phyloP scores from a whole-genome alignment of 1,140 invertebrate genomes.

The Tenebrio molitor region DNA sequence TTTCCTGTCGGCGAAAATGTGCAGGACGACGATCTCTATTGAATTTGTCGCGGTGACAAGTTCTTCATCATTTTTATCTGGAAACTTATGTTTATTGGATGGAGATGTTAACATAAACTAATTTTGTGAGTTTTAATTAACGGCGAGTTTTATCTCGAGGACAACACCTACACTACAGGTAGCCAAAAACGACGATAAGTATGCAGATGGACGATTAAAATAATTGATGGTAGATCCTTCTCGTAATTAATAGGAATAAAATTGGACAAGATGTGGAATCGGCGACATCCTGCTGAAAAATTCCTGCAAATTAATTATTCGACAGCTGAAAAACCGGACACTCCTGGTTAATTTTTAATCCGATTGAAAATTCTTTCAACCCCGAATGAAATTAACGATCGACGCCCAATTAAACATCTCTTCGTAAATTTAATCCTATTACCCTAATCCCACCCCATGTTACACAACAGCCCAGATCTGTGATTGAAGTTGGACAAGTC shows the following conservation, averaged over 20 bases:
- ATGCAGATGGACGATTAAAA: slow-evolving; percentile 16
- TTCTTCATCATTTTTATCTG: background rate
- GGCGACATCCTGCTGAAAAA: no score
- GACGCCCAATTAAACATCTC: no score
- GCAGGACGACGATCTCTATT: background rate
- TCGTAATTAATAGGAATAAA: no score
- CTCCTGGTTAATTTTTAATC: no score
- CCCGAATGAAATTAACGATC: no score
- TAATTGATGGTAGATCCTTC: slow-evolving; percentile 10
- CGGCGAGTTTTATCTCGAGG: slow-evolving; percentile 9
- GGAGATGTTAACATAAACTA: slow-evolving; percentile 9
- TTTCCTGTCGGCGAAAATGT: background rate
- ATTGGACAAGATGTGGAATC: no score
- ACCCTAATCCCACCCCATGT: no score
- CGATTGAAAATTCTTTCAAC: no score
- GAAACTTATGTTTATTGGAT: background rate
- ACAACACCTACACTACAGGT: slow-evolving; percentile 10
- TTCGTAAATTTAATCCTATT: no score
- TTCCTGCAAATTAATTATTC: no score
- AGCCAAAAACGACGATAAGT: background rate
- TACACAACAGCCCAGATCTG: no score
- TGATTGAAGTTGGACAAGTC: background rate
- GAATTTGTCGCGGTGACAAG: background rate
- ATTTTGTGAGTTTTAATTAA: slow-evolving; percentile 11
- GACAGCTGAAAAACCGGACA: no score